Conservation (phyloP, 2,113 vertebrate genomes). For the Octodon degus region DNA sequence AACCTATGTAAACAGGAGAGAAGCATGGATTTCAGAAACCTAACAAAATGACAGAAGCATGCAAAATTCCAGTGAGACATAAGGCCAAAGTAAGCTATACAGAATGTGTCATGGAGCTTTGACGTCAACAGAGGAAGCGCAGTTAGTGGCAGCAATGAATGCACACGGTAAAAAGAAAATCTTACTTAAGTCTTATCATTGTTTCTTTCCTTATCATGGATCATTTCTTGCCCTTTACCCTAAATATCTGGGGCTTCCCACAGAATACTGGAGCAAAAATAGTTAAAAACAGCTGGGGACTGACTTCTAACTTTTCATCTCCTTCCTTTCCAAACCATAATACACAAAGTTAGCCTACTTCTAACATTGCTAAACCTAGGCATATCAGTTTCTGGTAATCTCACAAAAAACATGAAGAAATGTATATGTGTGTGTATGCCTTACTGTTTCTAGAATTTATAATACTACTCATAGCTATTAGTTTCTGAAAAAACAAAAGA, state of each 20-base stretch:
- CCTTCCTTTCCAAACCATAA: background rate
- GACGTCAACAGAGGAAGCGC: background rate
- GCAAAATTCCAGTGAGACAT: constrained; percentile 9
- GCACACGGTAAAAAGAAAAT: background rate
- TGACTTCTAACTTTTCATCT: background rate
- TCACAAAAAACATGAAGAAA: constrained; percentile 7
- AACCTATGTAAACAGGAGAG: constrained; percentile 17
- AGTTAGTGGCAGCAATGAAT: background rate
- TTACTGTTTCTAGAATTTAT: constrained; percentile 6
- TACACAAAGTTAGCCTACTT: background rate
- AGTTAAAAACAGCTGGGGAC: background rate
- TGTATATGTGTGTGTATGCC: background rate
- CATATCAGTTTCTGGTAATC: background rate
- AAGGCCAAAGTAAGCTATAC: background rate
- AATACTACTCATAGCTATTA: constrained; percentile 14
- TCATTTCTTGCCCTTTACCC: background rate
- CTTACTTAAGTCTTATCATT: background rate
- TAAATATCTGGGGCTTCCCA: background rate
- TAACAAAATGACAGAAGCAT: background rate
- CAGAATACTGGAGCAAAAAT: constrained; percentile 1
- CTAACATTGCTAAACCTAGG: background rate
- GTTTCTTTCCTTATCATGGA: background rate
- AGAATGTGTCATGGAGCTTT: background rate
- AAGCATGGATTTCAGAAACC: constrained; percentile 16
- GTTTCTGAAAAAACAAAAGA: background rate